These are phyloP conservation scores for Erythrocebus patas DNA, from an alignment of 2,113 vertebrate genomes.

Conservation along the genomic window DNA sequence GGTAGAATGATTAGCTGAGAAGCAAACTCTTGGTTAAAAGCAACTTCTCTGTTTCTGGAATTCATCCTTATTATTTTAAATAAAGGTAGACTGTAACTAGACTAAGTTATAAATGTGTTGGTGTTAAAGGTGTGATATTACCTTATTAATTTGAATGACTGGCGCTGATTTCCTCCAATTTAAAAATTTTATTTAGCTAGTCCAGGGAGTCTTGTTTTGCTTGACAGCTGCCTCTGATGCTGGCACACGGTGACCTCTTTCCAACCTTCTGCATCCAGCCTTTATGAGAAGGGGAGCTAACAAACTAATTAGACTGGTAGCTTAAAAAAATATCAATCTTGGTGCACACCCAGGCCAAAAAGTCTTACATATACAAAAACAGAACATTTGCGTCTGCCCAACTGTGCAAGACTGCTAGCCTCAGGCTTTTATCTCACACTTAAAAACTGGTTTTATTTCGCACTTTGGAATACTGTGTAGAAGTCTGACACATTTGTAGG, in stretches of 20 bases:
- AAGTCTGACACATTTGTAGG: background rate
- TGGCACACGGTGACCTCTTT: background rate
- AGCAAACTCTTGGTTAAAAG: background rate
- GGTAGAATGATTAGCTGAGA: background rate
- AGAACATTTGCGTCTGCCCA: background rate
- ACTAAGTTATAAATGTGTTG: background rate
- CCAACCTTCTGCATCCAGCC: background rate
- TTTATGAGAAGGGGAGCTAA: conserved; percentile 21
- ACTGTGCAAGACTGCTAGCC: background rate
- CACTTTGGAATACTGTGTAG: background rate
- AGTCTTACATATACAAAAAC: background rate
- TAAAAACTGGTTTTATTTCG: background rate
- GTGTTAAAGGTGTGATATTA: background rate
- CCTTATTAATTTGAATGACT: background rate
- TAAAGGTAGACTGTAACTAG: background rate
- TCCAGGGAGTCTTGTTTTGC: background rate
- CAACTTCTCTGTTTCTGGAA: background rate
- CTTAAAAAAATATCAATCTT: conserved; percentile 26
- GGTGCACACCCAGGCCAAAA: background rate
- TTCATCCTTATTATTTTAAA: background rate
- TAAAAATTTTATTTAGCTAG: background rate
- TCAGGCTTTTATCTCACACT: background rate
- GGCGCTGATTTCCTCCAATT: background rate
- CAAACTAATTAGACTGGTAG: conserved; percentile 22
- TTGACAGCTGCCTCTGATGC: background rate